These are phyloP conservation scores for Bimastos eiseni DNA, from an alignment of 2,888 invertebrate species.

Conservation along the genomic window DNA sequence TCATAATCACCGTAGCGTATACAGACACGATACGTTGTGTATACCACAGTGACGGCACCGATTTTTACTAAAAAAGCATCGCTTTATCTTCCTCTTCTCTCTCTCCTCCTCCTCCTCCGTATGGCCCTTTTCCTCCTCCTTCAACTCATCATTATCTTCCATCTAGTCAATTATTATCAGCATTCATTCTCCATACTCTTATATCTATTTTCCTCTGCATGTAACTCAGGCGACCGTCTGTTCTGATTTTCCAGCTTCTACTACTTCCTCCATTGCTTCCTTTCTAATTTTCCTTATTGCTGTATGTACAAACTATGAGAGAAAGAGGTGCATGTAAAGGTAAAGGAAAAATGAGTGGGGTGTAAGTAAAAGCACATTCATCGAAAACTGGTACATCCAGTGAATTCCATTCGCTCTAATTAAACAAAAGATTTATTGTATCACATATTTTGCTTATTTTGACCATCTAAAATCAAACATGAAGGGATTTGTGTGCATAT, in stretches of 20 bases:
- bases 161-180: no score
- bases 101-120: not conserved
- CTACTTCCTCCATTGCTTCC: not conserved
- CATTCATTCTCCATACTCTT: not conserved
- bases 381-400: not conserved
- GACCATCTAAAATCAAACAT: not conserved
- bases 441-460: not conserved
- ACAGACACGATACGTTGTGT: not conserved
- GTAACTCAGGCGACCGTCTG: not conserved
- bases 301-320: no score
- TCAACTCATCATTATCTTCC: not conserved
- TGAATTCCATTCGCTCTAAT: not conserved
- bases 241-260: not conserved
- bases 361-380: not conserved
- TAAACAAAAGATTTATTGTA: not conserved
- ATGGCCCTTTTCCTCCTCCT: no score
- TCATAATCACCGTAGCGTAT: not conserved
- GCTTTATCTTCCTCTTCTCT: not conserved
- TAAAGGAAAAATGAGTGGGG: not conserved
- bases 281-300: no score
- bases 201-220: not conserved
- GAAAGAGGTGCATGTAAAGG: not conserved
- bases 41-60: not conserved
- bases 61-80: no score
- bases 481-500: no score